phyloP scores from a whole-genome alignment of 2,113 vertebrate genomes.

The Hydropotes inermis region DNA sequence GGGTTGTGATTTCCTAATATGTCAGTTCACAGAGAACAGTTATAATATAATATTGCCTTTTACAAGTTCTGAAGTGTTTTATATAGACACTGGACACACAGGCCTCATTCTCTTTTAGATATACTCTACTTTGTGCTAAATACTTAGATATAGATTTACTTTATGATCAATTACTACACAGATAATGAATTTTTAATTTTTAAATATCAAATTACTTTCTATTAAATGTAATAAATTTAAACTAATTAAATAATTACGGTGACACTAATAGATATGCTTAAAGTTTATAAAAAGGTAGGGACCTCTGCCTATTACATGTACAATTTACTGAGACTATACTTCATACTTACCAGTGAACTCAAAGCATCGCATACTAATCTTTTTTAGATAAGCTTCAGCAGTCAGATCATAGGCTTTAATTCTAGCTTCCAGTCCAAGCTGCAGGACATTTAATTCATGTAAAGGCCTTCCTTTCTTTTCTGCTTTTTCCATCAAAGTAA shows the following conservation, averaged over 20 bases:
- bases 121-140: not conserved
- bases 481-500: slow-evolving; percentile 87
- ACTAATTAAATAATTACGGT: not conserved
- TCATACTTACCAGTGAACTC: slow-evolving; percentile 87
- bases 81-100: not conserved
- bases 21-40: not conserved
- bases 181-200: not conserved
- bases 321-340: not conserved
- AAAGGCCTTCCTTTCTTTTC: slow-evolving; percentile 82
- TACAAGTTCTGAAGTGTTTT: not conserved
- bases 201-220: not conserved
- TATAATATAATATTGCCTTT: not conserved
- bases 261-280: not conserved
- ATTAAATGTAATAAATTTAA: not conserved
- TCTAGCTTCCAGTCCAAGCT: slow-evolving; percentile 89
- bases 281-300: not conserved
- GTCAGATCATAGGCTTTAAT: slow-evolving; percentile 86
- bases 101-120: not conserved
- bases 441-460: slow-evolving; percentile 86
- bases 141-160: not conserved
- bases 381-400: slow-evolving; percentile 88
- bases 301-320: not conserved
- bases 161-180: not conserved
- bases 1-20: not conserved
- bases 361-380: slow-evolving; percentile 87